Base-by-base conservation (phyloP, 2,113 vertebrate species). In the Rynchops niger region DNA sequence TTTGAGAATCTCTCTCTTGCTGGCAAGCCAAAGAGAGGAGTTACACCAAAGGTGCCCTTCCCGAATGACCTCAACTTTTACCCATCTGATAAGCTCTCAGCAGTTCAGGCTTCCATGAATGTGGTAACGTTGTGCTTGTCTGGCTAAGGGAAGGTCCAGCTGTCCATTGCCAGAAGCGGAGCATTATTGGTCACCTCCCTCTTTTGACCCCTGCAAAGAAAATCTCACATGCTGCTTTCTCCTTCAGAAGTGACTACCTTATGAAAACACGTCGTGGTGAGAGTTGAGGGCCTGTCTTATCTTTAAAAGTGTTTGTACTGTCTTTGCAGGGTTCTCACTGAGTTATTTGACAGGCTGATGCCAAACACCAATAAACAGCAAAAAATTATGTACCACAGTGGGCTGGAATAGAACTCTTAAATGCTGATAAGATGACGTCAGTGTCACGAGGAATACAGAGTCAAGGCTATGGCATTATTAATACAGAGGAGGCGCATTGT, bases 201-300 rank as follows among this genome's bases (percentile, higher is more conserved):
- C 14, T 22, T 53, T 67, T 45, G 21, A 20, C 22, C 11, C 17
- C 9, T 38, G 25, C 5, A 42, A n/a, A 61, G n/a, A 62, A 55
- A 27, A 13, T 7, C 42, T 79, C 15, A 3, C 11, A 0, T 11
- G n/a, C n/a, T 62, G 13, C 49, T 82, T 58, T 16, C 59, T 70
- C 34, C 83, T 76, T 72, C 19, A 9, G 71, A 61, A 90, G 58
- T 11, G 22, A 11, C 66, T 65, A 3, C 11, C 12, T 47, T 36
- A 16, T 27, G 70, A 27, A 47, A 78, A 6, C 42, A 22, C 11
- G 0, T 25, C 3, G 5, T 34, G 32, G 42, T 56, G 0, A 0
- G 80, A 67, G 52, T 5, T 26, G 71, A 53, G 30, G 32, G 16
- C 12, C 8, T 72, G 16, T 59, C 62, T 67, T 63, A 23, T 5